Conservation (phyloP, 1,140 invertebrate species). For the Drosophila nannoptera region DNA sequence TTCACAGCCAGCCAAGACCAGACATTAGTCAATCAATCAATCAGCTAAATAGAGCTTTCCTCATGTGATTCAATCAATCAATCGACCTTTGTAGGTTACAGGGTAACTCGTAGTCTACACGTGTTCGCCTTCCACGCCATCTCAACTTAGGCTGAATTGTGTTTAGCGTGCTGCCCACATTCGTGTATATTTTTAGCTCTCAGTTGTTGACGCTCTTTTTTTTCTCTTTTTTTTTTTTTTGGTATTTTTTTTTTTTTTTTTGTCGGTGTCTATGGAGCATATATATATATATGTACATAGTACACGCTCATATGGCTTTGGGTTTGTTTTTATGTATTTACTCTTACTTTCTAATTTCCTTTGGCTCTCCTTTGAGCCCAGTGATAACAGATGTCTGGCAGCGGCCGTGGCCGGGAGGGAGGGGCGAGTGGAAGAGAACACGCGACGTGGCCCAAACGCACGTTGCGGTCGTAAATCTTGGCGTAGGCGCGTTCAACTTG, state of each 20-base stretch:
- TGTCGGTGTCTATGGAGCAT: no score
- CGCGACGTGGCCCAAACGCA: slow-evolving; percentile 40
- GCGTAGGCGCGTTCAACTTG: slow-evolving; percentile 35
- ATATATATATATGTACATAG: not conserved
- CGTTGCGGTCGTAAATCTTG: slow-evolving; percentile 66
- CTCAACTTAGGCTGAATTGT: not conserved
- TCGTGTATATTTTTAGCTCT: slow-evolving; percentile 1
- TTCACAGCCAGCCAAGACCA: no score
- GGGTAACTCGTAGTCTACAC: not conserved
- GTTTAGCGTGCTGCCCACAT: slow-evolving; percentile 3
- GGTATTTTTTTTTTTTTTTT: slow-evolving; percentile 6
- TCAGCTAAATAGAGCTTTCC: no score
- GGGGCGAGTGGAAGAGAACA: slow-evolving; percentile 22
- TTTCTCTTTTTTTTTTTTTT: slow-evolving; percentile 4
- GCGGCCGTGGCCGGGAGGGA: no score
- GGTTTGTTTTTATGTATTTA: slow-evolving; percentile 19
- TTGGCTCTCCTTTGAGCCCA: slow-evolving; percentile 8
- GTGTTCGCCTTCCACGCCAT: not conserved
- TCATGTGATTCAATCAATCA: not conserved
- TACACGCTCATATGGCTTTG: not conserved
- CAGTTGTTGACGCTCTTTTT: not conserved
- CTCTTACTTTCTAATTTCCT: slow-evolving; percentile 55
- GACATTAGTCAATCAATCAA: not conserved
- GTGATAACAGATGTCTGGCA: slow-evolving; percentile 43
- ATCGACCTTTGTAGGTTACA: not conserved